Conservation (phyloP, 2,888 invertebrate genomes). For the Orchesella flavescens region DNA sequence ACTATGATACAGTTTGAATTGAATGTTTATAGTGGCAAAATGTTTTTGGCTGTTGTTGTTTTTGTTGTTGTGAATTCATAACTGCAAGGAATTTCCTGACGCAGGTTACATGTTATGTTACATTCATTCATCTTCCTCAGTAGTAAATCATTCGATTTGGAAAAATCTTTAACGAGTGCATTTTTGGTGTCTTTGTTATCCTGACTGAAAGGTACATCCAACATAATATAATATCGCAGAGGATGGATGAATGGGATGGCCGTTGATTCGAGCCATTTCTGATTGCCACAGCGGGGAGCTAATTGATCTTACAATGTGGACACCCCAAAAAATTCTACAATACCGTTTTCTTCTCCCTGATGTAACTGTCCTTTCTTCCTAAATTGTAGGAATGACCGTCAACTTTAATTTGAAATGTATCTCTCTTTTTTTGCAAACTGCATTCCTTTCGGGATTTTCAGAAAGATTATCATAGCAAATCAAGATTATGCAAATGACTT, state of each 20-base stretch:
- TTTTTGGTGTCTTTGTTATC: no score
- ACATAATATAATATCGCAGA: no score
- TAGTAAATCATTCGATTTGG: slow-evolving; percentile 5
- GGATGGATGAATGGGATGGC: background rate
- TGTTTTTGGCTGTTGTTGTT: no score
- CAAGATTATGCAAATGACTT: no score
- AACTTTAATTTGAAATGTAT: no score
- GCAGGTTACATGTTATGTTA: background rate
- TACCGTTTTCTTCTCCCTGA: background rate
- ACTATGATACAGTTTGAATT: background rate
- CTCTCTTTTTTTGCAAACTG: no score
- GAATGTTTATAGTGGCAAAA: background rate
- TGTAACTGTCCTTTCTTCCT: background rate
- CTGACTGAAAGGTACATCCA: no score
- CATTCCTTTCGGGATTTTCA: background rate
- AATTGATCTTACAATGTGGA: slow-evolving; percentile 1
- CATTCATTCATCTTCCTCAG: slow-evolving; percentile 28
- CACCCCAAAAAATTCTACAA: background rate
- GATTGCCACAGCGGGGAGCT: slow-evolving; percentile 14
- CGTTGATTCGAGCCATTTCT: slow-evolving; percentile 5
- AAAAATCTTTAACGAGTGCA: background rate
- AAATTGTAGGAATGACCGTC: background rate
- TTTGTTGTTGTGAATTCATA: background rate
- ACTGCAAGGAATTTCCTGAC: background rate
- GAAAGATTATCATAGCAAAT: background rate